Base-by-base conservation (phyloP, 2,888 invertebrate genomes). In the Eilema caniola region DNA sequence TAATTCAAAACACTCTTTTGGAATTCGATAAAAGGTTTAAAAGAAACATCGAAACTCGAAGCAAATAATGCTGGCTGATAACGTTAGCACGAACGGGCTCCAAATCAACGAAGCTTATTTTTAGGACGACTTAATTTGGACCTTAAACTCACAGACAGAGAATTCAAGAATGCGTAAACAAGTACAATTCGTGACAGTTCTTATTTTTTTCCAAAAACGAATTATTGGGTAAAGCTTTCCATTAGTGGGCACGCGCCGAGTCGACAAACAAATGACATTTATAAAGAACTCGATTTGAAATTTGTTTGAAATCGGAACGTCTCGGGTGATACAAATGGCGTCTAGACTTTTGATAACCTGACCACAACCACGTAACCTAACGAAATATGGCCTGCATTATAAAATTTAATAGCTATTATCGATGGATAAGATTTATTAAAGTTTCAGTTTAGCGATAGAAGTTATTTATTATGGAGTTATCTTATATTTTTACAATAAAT, bases 181-280 rank as follows among this genome's bases (percentile, higher is more conserved):
- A 8, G 0, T 11, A 41, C 16, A 75, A 76, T 86, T 90, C 91
- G 90, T 91, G 91, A 88, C 89, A 90, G 85, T 82, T 82, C 80
- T 78, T 81, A 82, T 80, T 88, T 87, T 91, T 91, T 90, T 86
- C 53, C 76, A 86, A 88, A 89, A 90, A 89, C 86, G 86, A 90
- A 89, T 88, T 87, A 86, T 85, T 89, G 85, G 87, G 86, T 88
- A 88, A 89, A 86, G 91, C 93, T 92, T 93, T 93, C 93, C 93
- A 94, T 94, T 94, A 94, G 93, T 84, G 87, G 92, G 94, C 94
- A 94, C 94, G 94, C 91, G 94, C 93, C 92, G 89, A 86, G 85
- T 91, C 91, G 87, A 91, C 89, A 92, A 92, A 92, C 90, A 92
- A 93, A 93, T 92, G 92, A 92, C 92, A 92, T 92, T 92, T 93